Evolutionary conservation across 2,888 invertebrate species (phyloP), one percentile per base, ranked within the genome.

Genomic region (Troides helena): DNA sequence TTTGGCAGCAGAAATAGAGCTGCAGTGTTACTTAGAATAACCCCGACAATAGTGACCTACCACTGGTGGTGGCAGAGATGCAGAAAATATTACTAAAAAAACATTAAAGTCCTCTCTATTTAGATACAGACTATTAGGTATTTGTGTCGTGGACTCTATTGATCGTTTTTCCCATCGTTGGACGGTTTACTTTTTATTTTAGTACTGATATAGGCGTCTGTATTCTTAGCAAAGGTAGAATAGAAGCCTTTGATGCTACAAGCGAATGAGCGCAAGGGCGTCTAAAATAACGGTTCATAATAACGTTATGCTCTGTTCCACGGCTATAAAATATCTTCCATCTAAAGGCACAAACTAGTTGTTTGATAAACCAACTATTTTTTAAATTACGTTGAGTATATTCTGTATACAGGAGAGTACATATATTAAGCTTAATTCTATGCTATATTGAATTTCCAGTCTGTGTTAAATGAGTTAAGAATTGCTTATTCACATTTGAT

Each of bases 261-360:
- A 67, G 57, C 72, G 74, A 79, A 77, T 74, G 75, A 73, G 77
- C 74, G 77, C 84, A 84, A 85, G 82, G 81, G 75, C 81, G 73
- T 71, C 74, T 71, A 71, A 75, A 76, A 77, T 69, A 67, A 63
- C 64, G 67, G 71, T 73, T 73, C 71, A 68, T 72, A 74, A 72
- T 72, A 71, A 65, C 72, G 67, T 30, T 67, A 59, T 62, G 62
- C 63, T 62, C 53, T 62, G 50, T n/a, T 60, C 65, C 36, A 18
- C 66, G 63, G 63, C 70, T 59, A 56, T 70, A 66, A 62, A 70
- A 66, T 46, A 66, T 65, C 57, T 56, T 46, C 62, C 65, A 58
- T 70, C 59, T 58, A 30, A 57, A 65, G 69, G 53, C 18, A n/a
- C 50, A 50, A 30, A 18, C 61, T 62, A 62, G 69, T 56, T 68